Base-by-base conservation (phyloP, 2,113 vertebrate species). In the Amphilophus citrinellus region DNA sequence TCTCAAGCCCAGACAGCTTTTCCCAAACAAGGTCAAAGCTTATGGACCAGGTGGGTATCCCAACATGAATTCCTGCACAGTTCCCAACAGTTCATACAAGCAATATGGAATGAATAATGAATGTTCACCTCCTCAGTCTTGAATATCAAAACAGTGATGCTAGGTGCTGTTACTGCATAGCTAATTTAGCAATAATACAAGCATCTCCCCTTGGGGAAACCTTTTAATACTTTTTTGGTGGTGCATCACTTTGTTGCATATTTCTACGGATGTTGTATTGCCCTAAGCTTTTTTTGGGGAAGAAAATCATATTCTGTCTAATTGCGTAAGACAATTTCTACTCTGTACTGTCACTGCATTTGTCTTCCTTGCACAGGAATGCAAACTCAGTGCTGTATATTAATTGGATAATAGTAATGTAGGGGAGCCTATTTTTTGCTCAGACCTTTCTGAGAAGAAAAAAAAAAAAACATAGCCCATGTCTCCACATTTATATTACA, bases 1-100 rank as follows among this genome's bases (percentile, higher is more conserved):
- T 61, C 87, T 98, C 32, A 96, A 84, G 68, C 88, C 96, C 68
- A 98, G 96, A 88, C 97, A 97, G 83, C 94, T 98, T 79, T 95
- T 97, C 89, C 97, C 98, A 77, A 95, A 97, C 92, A 98, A 97
- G 66, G 97, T 95, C 84, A 96, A 96, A 24, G 97, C 98, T 24
- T 98, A 97, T 0, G 98, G 98, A 37, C 97, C 97, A 47, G 98
- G 98, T 98, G 93, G 20, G 95, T 75, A 20, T n/a, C 39, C 3
- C 7, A 50, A 11, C 44, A 60, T 30, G 57, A 42, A 71, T 35
- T 30, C 50, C 22, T 61, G 61, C 61, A 78, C 8, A 7, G 76
- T 84, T 68, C 5, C 65, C 66, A 80, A 32, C 35, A 75, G 20
- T 47, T 65, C 3, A 57, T 18, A 63, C 42, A 15, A 82, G 22